Evolutionary conservation across 2,888 invertebrate genomes (phyloP).

Genomic region (Drosophila nr. perissopoda): DNA sequence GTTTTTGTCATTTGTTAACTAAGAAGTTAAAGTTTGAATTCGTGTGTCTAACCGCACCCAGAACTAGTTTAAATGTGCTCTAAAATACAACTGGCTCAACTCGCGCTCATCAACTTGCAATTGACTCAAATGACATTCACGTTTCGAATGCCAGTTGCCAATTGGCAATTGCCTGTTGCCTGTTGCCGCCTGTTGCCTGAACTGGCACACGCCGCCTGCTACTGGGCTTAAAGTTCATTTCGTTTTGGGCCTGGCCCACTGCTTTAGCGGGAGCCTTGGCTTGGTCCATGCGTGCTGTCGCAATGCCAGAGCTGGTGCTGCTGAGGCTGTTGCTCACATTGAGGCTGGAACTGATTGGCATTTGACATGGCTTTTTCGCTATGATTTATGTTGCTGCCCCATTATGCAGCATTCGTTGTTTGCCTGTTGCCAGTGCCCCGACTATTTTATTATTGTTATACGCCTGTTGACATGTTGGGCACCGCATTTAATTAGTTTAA

Average conservation of each 20-base stretch:
- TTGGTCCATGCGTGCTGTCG: slow-evolving; percentile 47
- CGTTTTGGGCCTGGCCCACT: slow-evolving; percentile 24
- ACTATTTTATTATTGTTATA: slow-evolving; percentile 13
- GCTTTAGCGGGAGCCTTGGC: slow-evolving; percentile 21
- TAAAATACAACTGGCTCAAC: background rate
- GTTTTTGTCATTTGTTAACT: slow-evolving; percentile 21
- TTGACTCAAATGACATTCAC: slow-evolving; percentile 73
- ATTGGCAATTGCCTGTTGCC: slow-evolving; percentile 7
- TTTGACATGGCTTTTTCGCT: slow-evolving; percentile 54
- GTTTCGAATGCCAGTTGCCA: slow-evolving; percentile 50
- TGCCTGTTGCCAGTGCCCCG: background rate
- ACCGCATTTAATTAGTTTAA: slow-evolving; percentile 54
- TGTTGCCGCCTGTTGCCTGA: background rate
- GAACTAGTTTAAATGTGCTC: slow-evolving; percentile 50
- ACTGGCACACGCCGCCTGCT: slow-evolving; percentile 35
- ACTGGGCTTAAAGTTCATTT: slow-evolving; percentile 67
- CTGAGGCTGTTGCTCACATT: background rate
- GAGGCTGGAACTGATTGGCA: slow-evolving; percentile 35
- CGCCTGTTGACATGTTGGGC: slow-evolving; percentile 47
- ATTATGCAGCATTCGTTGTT: slow-evolving; percentile 53
- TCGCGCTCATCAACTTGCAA: slow-evolving; percentile 67
- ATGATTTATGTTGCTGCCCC: slow-evolving; percentile 69
- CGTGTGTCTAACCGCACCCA: slow-evolving; percentile 58
- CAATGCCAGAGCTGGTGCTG: background rate
- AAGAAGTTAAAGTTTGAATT: slow-evolving; percentile 68